Evolutionary conservation across 2,888 invertebrate genomes (phyloP).

Genomic region (Marasmarcha lunaedactyla): DNA sequence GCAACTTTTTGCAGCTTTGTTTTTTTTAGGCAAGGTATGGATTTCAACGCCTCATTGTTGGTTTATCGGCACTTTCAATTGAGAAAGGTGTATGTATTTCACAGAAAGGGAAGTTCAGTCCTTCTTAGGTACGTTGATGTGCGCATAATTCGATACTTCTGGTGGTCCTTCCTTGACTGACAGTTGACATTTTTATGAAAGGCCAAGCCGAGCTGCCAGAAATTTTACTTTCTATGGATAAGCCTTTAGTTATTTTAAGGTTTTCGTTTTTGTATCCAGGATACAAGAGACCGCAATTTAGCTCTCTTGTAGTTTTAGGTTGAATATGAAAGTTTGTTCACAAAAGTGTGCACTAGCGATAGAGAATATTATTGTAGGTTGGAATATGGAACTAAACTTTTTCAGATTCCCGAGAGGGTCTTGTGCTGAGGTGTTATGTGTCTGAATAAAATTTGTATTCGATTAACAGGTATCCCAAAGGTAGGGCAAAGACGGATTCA

Average conservation of each 20-base stretch:
- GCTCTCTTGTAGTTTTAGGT: no score
- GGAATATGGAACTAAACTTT: no score
- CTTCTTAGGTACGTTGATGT: constrained; percentile 31
- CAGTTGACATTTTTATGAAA: constrained; percentile 45
- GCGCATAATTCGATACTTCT: constrained; percentile 36
- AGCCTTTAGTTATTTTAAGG: constrained; percentile 13
- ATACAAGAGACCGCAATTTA: constrained; percentile 21
- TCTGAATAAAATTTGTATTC: no score
- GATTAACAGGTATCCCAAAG: no score
- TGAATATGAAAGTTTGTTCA: no score
- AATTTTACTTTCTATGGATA: constrained; percentile 43
- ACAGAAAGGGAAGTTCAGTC: constrained; percentile 50
- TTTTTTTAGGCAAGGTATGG: constrained; percentile 54
- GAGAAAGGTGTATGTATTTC: constrained; percentile 34
- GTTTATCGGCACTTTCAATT: constrained; percentile 44
- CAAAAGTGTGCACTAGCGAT: no score
- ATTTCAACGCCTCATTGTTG: constrained; percentile 66
- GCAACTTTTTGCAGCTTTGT: constrained; percentile 45
- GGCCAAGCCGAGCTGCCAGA: constrained; percentile 24
- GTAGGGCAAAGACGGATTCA: no score
- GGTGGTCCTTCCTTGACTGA: constrained; percentile 48
- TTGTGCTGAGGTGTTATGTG: no score
- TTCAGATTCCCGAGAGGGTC: no score
- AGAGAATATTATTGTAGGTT: no score
- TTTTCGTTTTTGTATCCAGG: constrained; percentile 20